These are phyloP conservation scores for Phalacrocorax pelagicus DNA, from an alignment of 2,113 vertebrate species.

Conservation along the genomic window DNA sequence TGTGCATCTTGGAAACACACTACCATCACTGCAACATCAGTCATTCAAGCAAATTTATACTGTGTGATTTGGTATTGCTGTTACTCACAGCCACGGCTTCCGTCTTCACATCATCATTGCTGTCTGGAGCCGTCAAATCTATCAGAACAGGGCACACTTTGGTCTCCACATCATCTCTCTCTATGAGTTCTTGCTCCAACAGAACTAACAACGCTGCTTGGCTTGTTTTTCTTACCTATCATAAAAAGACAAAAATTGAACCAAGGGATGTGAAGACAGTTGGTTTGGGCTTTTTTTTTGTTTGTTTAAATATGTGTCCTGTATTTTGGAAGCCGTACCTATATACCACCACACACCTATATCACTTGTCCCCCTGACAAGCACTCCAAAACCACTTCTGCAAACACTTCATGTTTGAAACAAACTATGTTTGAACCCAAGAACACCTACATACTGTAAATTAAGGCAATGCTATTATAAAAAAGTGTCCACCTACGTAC, in stretches of 20 bases:
- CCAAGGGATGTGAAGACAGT: not conserved
- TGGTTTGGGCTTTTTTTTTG: not conserved
- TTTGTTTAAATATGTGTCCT: not conserved
- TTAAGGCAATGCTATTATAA: not conserved
- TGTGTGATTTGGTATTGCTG: not conserved
- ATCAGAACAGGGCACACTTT: slow-evolving; percentile 89
- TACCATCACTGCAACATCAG: not conserved
- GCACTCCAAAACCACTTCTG: not conserved
- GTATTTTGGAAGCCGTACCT: not conserved
- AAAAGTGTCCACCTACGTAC: not conserved
- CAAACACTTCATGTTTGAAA: not conserved
- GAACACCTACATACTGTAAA: not conserved
- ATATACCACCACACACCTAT: not conserved
- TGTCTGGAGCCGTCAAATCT: slow-evolving; percentile 88
- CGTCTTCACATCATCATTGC: slow-evolving; percentile 88
- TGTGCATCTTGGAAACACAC: not conserved
- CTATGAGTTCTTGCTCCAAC: slow-evolving; percentile 87
- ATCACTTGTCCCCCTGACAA: not conserved
- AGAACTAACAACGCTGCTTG: slow-evolving; percentile 87
- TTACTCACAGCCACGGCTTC: slow-evolving; percentile 88
- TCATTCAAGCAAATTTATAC: not conserved
- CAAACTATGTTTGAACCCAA: not conserved
- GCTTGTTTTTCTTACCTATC: slow-evolving; percentile 88
- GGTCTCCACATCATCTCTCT: slow-evolving; percentile 84
- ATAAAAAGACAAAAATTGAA: not conserved